Conservation (phyloP, 2,797 vertebrate species). For the Pseudocheirus occidentalis region DNA sequence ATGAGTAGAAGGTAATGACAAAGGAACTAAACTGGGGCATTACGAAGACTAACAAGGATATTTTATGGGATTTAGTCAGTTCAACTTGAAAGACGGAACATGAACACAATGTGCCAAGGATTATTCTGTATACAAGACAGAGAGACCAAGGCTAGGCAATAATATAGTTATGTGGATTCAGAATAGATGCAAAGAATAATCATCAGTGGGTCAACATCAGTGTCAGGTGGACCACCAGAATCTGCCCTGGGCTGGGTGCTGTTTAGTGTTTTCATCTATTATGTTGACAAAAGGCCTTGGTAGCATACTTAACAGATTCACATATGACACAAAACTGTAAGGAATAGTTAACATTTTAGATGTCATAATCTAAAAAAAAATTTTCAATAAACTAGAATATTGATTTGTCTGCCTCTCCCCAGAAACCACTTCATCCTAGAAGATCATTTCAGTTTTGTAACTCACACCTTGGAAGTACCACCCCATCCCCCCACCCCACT, state of each 20-base stretch:
- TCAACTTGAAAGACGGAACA: neutral
- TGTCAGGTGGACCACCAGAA: neutral
- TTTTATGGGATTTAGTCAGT: neutral
- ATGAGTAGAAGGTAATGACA: neutral
- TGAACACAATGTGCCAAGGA: neutral
- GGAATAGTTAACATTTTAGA: neutral
- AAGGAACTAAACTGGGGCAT: neutral
- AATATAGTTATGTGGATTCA: neutral
- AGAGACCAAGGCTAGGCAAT: neutral
- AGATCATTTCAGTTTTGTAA: neutral
- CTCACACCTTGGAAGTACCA: neutral
- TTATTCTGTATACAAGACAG: neutral
- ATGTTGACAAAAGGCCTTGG: neutral
- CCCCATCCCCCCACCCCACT: neutral
- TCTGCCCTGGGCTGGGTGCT: neutral
- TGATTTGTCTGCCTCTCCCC: neutral
- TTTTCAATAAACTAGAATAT: neutral
- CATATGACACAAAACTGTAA: neutral
- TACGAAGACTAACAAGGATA: neutral
- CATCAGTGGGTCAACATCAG: neutral
- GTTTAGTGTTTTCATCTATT: neutral
- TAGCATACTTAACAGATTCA: neutral
- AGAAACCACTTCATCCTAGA: neutral
- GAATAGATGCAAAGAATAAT: neutral
- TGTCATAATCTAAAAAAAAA: neutral